Evolutionary conservation across 1,140 invertebrate genomes (phyloP).

Genomic region (Steinernema khuongi): DNA sequence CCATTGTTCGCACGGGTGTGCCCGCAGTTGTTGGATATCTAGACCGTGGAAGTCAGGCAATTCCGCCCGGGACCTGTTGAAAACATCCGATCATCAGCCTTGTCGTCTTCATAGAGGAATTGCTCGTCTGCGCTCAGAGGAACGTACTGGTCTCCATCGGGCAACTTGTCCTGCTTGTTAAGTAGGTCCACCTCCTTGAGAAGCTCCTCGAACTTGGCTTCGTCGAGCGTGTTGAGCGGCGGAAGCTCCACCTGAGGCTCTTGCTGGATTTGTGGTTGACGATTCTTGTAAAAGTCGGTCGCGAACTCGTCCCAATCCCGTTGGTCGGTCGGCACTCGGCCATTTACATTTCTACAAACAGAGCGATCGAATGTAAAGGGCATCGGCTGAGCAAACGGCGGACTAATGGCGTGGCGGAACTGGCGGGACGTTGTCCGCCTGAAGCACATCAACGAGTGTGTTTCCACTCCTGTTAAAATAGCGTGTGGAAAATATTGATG

Average conservation of each 20-base stretch:
- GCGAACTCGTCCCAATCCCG: not conserved
- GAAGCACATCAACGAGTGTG: too few relatives aligned
- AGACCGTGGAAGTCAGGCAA: too few relatives aligned
- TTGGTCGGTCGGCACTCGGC: not conserved
- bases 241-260: not conserved
- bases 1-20: too few relatives aligned
- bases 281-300: not conserved
- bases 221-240: not conserved
- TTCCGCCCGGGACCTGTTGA: too few relatives aligned
- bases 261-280: not conserved
- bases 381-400: not conserved
- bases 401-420: too few relatives aligned
- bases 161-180: not conserved
- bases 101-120: not conserved
- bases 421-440: not conserved
- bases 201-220: not conserved
- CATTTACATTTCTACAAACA: slow-evolving; percentile 4
- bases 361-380: not conserved
- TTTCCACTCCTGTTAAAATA: too few relatives aligned
- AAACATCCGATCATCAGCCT: too few relatives aligned
- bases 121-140: not conserved
- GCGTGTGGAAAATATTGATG: too few relatives aligned
- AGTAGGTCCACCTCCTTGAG: not conserved
- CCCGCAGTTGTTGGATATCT: too few relatives aligned
- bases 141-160: not conserved